Evolutionary conservation across 2,888 invertebrate species (phyloP).

Genomic region (Steinernema hermaphroditum): DNA sequence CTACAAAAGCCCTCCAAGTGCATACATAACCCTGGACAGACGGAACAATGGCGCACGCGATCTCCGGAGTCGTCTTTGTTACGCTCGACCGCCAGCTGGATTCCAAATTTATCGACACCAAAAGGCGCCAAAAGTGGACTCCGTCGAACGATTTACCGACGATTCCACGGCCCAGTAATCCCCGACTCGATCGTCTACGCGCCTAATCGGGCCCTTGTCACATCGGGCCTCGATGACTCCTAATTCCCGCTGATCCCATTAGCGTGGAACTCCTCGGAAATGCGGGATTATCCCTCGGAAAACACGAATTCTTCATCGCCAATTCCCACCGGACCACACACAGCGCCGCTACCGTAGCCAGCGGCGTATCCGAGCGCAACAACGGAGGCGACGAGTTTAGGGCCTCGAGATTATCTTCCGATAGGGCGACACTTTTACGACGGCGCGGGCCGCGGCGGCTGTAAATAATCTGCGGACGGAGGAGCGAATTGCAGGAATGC

Average conservation of each 20-base stretch:
- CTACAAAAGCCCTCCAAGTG: too few relatives aligned
- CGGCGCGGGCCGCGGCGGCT: conserved; percentile 4
- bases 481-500: conserved; percentile 10
- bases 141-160: too few relatives aligned
- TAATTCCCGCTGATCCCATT: conserved; percentile 16
- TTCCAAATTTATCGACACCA: not conserved
- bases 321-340: not conserved
- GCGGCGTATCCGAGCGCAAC: not conserved
- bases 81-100: not conserved
- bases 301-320: not conserved
- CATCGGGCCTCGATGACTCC: not conserved
- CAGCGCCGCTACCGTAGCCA: not conserved
- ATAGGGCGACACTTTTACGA: conserved; percentile 21
- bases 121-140: not conserved
- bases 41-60: not conserved
- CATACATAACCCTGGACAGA: not conserved
- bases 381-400: not conserved
- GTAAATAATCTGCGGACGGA: conserved; percentile 1
- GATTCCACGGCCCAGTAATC: too few relatives aligned
- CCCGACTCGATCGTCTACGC: too few relatives aligned
- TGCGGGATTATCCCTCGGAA: conserved; percentile 15
- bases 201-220: conserved; percentile 9
- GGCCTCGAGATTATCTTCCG: not conserved
- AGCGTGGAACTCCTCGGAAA: not conserved
- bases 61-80: not conserved